Evolutionary conservation across 2,113 vertebrate species (phyloP).

Genomic region (Ictidomys tridecemlineatus): DNA sequence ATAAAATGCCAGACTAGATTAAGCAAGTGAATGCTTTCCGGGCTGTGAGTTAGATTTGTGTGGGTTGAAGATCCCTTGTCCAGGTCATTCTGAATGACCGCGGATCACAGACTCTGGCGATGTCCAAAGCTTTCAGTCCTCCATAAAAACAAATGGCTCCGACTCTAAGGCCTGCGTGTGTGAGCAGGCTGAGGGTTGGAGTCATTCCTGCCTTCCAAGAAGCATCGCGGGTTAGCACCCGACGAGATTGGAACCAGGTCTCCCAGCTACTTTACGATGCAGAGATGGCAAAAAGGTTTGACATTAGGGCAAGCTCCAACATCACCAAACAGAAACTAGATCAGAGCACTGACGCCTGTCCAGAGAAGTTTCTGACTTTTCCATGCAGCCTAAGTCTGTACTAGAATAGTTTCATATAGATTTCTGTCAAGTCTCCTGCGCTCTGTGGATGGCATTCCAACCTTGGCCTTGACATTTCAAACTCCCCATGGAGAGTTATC

Average conservation of each 20-base stretch:
- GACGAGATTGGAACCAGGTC: background rate
- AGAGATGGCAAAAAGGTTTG: background rate
- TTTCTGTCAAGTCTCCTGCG: conserved; percentile 19
- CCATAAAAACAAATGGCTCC: background rate
- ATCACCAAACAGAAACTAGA: background rate
- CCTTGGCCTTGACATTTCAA: conserved; percentile 69
- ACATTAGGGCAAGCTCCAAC: background rate
- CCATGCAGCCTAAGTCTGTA: background rate
- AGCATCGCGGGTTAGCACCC: background rate
- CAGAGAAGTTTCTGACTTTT: conserved; percentile 30
- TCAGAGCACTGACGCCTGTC: background rate
- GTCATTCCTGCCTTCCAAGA: fast-evolving
- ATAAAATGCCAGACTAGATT: background rate
- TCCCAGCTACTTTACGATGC: background rate
- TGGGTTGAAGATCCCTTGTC: background rate
- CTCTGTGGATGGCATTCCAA: background rate
- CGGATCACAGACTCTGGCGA: background rate
- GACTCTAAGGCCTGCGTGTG: background rate
- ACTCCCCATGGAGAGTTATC: background rate
- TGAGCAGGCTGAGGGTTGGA: background rate
- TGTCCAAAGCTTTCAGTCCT: background rate
- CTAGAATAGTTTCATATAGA: background rate
- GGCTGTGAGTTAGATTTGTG: background rate
- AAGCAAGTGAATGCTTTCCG: background rate
- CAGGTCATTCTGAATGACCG: background rate